Conservation (phyloP, 2,113 vertebrate genomes). For the Lophochroa leadbeateri region DNA sequence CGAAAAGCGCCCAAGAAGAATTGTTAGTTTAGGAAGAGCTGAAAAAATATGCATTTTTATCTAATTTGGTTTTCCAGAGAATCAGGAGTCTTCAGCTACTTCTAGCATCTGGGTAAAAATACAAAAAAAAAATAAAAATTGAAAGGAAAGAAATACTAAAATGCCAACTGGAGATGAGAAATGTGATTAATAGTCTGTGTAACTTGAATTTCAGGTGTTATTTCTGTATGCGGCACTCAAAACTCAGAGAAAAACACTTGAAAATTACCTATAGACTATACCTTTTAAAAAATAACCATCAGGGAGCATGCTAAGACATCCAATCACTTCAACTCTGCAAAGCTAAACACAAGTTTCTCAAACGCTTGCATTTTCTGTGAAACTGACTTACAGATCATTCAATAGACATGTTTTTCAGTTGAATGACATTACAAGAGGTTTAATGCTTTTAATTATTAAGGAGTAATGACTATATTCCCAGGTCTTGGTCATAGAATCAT, state of each 20-base stretch:
- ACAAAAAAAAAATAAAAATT: not conserved
- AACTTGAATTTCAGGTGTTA: not conserved
- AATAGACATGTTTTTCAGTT: not conserved
- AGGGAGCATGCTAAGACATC: not conserved
- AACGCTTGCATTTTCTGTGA: not conserved
- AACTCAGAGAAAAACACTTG: not conserved
- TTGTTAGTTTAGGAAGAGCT: not conserved
- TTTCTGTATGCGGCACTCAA: not conserved
- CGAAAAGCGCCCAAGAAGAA: not conserved
- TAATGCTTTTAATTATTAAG: not conserved
- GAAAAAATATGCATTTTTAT: not conserved
- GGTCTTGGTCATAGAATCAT: too few species aligned
- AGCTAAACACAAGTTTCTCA: not conserved
- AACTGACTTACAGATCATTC: not conserved
- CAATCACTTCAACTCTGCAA: not conserved
- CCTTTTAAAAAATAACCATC: not conserved
- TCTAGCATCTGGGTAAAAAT: not conserved
- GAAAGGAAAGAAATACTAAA: not conserved
- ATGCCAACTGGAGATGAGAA: not conserved
- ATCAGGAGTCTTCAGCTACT: not conserved
- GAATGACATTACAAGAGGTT: not conserved
- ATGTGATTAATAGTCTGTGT: not conserved
- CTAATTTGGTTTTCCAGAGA: not conserved
- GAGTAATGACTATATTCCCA: not conserved
- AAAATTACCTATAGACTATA: not conserved